A percentile compares a stretch with the other conserved stretches of the same genome.
Conservation (phyloP, 2,888 invertebrate genomes). For the Elysia crispata region DNA sequence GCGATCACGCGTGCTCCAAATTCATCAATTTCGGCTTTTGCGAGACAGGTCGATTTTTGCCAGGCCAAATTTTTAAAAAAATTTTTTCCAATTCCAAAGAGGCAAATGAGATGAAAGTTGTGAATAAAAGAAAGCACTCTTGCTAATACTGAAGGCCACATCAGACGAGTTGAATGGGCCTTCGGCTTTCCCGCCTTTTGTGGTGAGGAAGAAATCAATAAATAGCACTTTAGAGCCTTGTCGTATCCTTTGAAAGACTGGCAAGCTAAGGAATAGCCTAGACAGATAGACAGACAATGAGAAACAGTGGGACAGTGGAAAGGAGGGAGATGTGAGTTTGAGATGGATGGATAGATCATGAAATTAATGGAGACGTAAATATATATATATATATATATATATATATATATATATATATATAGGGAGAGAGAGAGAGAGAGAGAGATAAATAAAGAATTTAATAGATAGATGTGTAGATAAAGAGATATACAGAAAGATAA, state of each 20-base stretch:
- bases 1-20: too few species aligned
- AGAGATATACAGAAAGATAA: neutral
- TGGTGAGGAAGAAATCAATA: neutral
- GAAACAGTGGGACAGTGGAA: slow-evolving; percentile 23
- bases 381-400: neutral
- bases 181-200: neutral
- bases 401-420: neutral
- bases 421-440: neutral
- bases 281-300: neutral
- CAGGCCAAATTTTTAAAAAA: too few species aligned
- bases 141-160: too few species aligned
- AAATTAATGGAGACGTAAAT: neutral
- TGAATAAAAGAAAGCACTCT: too few species aligned
- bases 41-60: too few species aligned
- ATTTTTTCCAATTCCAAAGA: too few species aligned
- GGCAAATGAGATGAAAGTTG: too few species aligned
- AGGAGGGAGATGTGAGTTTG: neutral
- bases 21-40: too few species aligned
- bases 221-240: neutral
- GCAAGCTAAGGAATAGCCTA: too few species aligned
- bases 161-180: too few species aligned
- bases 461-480: neutral
- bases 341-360: neutral
- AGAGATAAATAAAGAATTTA: slow-evolving; percentile 17
- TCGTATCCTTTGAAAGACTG: neutral